These are phyloP conservation scores for Glyphotaelius pellucidus DNA, from an alignment of 2,888 invertebrate species.

Conservation along the genomic window DNA sequence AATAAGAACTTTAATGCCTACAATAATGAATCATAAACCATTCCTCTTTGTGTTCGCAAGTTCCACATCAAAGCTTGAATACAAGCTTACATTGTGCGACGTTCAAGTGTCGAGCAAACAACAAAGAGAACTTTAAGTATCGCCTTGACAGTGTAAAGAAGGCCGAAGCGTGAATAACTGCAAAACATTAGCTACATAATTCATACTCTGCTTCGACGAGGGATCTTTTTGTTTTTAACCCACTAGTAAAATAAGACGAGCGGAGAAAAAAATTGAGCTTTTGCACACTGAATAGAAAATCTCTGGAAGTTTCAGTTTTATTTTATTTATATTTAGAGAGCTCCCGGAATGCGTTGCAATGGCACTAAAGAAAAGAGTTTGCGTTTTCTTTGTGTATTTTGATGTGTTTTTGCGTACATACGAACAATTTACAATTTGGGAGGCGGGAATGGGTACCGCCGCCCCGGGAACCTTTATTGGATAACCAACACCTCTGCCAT, in stretches of 20 bases:
- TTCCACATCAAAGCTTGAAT: background rate
- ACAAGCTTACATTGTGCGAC: constrained; percentile 2
- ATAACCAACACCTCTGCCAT: no score
- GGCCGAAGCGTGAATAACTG: background rate
- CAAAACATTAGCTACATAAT: background rate
- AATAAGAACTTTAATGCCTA: background rate
- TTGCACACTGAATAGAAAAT: background rate
- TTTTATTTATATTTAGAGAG: no score
- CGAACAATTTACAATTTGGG: no score
- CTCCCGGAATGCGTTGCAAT: no score
- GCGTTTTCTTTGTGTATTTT: no score
- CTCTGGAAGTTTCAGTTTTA: no score
- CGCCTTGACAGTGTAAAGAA: background rate
- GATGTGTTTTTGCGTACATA: no score
- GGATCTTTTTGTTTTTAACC: background rate
- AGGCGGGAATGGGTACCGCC: no score
- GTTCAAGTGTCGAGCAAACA: background rate
- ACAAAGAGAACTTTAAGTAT: background rate
- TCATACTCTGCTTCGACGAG: background rate
- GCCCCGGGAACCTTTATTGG: no score
- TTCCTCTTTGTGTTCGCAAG: background rate
- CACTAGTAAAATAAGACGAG: background rate
- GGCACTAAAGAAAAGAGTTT: no score
- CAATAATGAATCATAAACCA: background rate
- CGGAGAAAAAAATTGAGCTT: background rate